These are phyloP conservation scores for Fukomys damarensis DNA, from an alignment of 2,113 vertebrate species.

Conservation along the genomic window DNA sequence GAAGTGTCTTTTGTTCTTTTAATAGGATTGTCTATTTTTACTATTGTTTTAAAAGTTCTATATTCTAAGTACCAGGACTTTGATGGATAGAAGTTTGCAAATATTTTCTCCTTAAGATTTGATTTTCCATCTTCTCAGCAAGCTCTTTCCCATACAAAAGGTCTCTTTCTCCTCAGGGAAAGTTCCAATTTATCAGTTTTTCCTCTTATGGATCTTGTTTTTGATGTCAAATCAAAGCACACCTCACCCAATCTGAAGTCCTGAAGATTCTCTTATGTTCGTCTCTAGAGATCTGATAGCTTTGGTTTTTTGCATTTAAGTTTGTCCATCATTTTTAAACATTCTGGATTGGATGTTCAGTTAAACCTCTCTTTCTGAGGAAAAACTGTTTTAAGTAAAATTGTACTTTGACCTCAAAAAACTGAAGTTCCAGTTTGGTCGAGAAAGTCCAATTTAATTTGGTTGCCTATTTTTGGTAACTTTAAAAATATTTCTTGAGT, in stretches of 20 bases:
- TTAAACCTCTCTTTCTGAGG: conserved; percentile 11
- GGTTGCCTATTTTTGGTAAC: not conserved
- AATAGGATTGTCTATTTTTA: not conserved
- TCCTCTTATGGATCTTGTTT: not conserved
- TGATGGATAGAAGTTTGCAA: not conserved
- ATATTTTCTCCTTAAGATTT: not conserved
- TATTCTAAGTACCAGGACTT: not conserved
- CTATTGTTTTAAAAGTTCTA: not conserved
- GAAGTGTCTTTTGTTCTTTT: not conserved
- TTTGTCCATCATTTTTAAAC: not conserved
- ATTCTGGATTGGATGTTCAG: not conserved
- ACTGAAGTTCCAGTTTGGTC: not conserved
- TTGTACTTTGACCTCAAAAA: not conserved
- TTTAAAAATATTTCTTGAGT: not conserved
- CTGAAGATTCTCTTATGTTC: not conserved
- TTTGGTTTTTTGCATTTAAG: not conserved
- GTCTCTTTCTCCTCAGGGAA: not conserved
- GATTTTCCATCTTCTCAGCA: not conserved
- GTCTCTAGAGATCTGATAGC: not conserved
- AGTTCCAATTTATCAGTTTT: not conserved
- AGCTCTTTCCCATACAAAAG: not conserved
- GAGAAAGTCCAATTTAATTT: not conserved
- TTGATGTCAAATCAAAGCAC: not conserved
- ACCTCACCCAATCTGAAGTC: not conserved
- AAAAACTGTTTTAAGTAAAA: not conserved